Evolutionary conservation across 2,797 vertebrate genomes (phyloP).

Genomic region (Lithobates pipiens): DNA sequence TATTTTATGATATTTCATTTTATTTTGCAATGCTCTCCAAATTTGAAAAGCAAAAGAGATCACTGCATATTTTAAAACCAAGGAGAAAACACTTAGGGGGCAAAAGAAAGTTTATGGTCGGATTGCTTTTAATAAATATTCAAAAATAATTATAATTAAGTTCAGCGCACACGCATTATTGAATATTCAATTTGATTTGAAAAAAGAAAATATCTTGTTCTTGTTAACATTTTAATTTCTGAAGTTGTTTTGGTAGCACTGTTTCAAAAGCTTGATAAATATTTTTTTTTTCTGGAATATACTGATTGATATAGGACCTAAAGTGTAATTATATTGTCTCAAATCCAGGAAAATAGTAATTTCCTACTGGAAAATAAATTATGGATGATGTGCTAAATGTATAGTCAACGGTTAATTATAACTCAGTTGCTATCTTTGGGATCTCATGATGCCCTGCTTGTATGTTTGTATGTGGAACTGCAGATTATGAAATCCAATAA

Average conservation of each 20-base stretch:
- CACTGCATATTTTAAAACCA: neutral
- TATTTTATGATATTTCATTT: neutral
- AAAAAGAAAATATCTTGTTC: neutral
- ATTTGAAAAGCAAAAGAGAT: neutral
- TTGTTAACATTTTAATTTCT: no score
- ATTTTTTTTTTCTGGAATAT: conserved; percentile 9
- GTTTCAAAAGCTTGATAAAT: neutral
- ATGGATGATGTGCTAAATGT: neutral
- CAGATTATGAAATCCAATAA: no score
- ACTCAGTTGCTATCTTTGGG: neutral
- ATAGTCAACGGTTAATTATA: conserved; percentile 5
- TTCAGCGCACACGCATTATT: neutral
- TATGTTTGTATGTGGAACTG: neutral
- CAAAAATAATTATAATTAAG: neutral
- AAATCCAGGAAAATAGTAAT: neutral
- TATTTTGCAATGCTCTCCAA: neutral
- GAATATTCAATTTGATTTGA: neutral
- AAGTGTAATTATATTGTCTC: neutral
- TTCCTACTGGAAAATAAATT: conserved; percentile 23
- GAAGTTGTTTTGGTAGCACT: neutral
- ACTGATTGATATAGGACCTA: neutral
- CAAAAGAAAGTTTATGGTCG: neutral
- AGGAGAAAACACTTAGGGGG: neutral
- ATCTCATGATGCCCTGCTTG: neutral
- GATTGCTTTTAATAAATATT: neutral